Percentiles rank a stretch among this genome's conserved stretches.
These are phyloP conservation scores for Muschampia plurimacula DNA, from an alignment of 2,888 invertebrate species.

Conservation along the genomic window DNA sequence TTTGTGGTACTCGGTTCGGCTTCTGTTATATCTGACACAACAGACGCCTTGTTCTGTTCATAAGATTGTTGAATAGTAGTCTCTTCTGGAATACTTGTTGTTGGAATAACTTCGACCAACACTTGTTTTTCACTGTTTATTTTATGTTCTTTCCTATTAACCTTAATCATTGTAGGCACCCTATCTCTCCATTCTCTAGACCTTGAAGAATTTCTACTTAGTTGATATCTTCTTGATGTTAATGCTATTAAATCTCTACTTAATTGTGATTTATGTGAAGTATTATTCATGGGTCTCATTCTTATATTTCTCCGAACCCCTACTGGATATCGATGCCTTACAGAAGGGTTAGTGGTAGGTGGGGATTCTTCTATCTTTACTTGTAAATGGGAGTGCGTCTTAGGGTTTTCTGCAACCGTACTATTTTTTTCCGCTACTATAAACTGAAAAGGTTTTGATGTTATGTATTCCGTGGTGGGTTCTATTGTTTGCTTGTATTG, in stretches of 20 bases:
- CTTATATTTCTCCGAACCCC: conserved; percentile 66
- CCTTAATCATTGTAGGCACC: conserved; percentile 57
- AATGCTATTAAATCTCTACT: conserved; percentile 70
- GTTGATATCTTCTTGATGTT: conserved; percentile 64
- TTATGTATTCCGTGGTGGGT: conserved; percentile 39
- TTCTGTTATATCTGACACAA: conserved; percentile 39
- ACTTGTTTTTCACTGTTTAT: conserved; percentile 32
- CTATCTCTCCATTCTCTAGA: conserved; percentile 67
- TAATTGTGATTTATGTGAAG: conserved; percentile 65
- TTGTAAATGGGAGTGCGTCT: background rate
- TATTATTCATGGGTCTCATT: conserved; percentile 65
- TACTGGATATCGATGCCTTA: conserved; percentile 59
- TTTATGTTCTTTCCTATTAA: conserved; percentile 48
- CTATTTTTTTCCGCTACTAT: conserved; percentile 46
- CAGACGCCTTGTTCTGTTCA: conserved; percentile 39
- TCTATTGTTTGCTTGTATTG: conserved; percentile 1
- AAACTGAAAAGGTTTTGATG: conserved; percentile 41
- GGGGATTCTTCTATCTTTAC: conserved; percentile 27
- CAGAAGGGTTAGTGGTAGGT: conserved; percentile 46
- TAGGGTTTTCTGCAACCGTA: conserved; percentile 21
- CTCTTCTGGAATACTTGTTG: conserved; percentile 52
- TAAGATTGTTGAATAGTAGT: conserved; percentile 41
- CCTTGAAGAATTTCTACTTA: conserved; percentile 65
- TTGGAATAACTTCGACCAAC: conserved; percentile 30
- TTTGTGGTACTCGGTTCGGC: conserved; percentile 41